A percentile compares a stretch with the other conserved stretches of the same genome.
Evolutionary conservation across 1,140 invertebrate species (phyloP).

Genomic region (Lordiphosa collinella): DNA sequence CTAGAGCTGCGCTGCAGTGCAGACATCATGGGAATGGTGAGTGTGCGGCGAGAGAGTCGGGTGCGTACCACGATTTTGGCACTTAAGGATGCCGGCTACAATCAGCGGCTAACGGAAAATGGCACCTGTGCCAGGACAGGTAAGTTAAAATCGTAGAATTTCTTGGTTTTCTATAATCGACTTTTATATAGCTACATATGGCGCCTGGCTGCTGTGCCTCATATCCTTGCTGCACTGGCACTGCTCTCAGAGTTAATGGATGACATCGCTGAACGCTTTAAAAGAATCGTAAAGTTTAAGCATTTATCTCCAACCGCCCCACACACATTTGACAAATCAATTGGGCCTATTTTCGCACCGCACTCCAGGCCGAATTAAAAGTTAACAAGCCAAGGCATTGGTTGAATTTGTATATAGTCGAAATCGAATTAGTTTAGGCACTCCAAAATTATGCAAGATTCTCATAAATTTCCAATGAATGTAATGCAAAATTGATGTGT

Average conservation of each 20-base stretch:
- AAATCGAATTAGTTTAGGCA: slow-evolving; percentile 40
- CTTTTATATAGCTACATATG: slow-evolving; percentile 33
- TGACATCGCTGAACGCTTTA: slow-evolving; percentile 16
- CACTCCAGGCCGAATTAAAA: slow-evolving; percentile 37
- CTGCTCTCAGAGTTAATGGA: slow-evolving; percentile 57
- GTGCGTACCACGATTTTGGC: slow-evolving; percentile 63
- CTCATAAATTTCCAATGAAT: slow-evolving; percentile 34
- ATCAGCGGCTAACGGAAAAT: slow-evolving; percentile 64
- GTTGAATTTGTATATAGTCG: slow-evolving; percentile 68
- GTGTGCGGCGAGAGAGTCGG: slow-evolving; percentile 40
- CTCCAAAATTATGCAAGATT: slow-evolving; percentile 9
- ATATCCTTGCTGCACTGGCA: slow-evolving; percentile 51
- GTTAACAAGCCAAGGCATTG: slow-evolving; percentile 64
- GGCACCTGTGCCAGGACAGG: slow-evolving; percentile 52
- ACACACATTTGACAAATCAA: slow-evolving; percentile 21
- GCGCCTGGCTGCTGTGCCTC: slow-evolving; percentile 45
- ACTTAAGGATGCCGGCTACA: slow-evolving; percentile 61
- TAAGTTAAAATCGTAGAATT: slow-evolving; percentile 3
- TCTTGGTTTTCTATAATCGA: neutral
- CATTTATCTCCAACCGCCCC: neutral
- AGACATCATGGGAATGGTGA: slow-evolving; percentile 64
- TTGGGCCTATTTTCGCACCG: slow-evolving; percentile 21
- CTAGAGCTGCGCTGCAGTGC: slow-evolving; percentile 65
- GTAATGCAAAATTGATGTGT: slow-evolving; percentile 37
- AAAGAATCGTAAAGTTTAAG: neutral